Percentiles rank a stretch among this genome's conserved stretches.
These are phyloP conservation scores for Paralinhomoeus sp. DNA, from an alignment of 2,888 invertebrate genomes.

Conservation along the genomic window DNA sequence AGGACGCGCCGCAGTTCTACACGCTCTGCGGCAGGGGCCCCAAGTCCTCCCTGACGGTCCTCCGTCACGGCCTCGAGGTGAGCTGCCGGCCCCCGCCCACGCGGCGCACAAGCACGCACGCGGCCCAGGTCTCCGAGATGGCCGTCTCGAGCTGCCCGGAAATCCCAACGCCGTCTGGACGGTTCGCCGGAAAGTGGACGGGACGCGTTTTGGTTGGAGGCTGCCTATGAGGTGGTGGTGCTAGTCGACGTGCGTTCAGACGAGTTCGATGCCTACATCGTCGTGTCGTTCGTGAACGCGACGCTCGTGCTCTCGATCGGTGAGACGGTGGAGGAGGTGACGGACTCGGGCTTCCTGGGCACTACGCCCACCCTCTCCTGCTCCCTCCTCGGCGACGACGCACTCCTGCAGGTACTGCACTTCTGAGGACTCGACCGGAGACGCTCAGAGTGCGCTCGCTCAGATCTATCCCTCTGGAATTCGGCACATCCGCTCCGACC, in stretches of 20 bases:
- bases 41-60: constrained; percentile 62
- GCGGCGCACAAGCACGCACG: too few relatives aligned
- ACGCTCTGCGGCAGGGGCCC: constrained; percentile 86
- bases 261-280: constrained; percentile 95
- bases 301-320: constrained; percentile 95
- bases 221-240: too few relatives aligned
- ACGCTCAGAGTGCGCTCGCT: too few relatives aligned
- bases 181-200: constrained; percentile 79
- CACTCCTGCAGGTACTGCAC: constrained; percentile 58
- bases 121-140: constrained; percentile 68
- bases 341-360: constrained; percentile 93
- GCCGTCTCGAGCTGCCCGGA: constrained; percentile 95
- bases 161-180: constrained; percentile 99
- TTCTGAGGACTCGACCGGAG: too few relatives aligned
- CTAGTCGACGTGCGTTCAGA: too few relatives aligned
- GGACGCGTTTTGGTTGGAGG: too few relatives aligned
- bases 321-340: constrained; percentile 99
- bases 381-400: constrained; percentile 87
- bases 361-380: constrained; percentile 96
- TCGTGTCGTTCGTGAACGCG: constrained; percentile 94
- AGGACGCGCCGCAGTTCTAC: constrained; percentile 94
- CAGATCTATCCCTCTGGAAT: constrained; percentile 92
- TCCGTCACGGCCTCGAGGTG: constrained; percentile 77
- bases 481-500: constrained; percentile 87
- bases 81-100: too few relatives aligned